Evolutionary conservation across 2,888 invertebrate species (phyloP), one percentile per base, ranked within the genome.

Genomic region (Agrilus mali): DNA sequence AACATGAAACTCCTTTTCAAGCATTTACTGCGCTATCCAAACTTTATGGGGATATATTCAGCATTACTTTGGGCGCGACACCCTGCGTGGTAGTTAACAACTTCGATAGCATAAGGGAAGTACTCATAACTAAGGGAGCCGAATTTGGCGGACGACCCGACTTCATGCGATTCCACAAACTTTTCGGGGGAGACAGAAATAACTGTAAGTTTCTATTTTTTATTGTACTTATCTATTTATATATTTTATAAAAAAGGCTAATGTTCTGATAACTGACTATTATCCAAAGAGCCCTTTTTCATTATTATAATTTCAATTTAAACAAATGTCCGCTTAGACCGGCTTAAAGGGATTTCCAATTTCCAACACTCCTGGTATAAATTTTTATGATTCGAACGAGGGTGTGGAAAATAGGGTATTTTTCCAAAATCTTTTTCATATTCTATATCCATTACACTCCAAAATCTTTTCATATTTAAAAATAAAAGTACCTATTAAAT

Each of bases 141-240:
- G 80, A 81, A 55, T 88, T 90, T 64, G 86, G 86, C 2, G 86
- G 87, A 10, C 71, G 90, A 8, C 88, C 89, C 0, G 79, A 88
- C 60, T 88, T 88, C 63, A 61, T 81, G 51, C 70, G 90, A 14
- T 89, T 86, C 62, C 82, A 87, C 58, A 75, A 79, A 51, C 77
- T 89, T 7, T 89, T 90, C 63, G 86, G 85, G 22, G 87, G 86
- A 31, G 82, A 88, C 66, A 71, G 87, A 43, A 86, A 86, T 65
- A 87, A 88, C 61, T 88, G 88, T 89, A 67, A 87, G 89, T 82
- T 64, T 48, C 43, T 20, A 20, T 20, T 20, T 46, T 46, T 45
- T 47, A 46, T 42, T 44, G 42, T 43, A 6, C 36, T 14, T 44
- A n/a, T 17, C 31, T 40, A 34, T 40, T 32, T 41, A 41, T 12